A percentile compares a stretch with the other conserved stretches of the same genome.
Conservation (phyloP, 2,888 invertebrate species). For the Altica lythri region DNA sequence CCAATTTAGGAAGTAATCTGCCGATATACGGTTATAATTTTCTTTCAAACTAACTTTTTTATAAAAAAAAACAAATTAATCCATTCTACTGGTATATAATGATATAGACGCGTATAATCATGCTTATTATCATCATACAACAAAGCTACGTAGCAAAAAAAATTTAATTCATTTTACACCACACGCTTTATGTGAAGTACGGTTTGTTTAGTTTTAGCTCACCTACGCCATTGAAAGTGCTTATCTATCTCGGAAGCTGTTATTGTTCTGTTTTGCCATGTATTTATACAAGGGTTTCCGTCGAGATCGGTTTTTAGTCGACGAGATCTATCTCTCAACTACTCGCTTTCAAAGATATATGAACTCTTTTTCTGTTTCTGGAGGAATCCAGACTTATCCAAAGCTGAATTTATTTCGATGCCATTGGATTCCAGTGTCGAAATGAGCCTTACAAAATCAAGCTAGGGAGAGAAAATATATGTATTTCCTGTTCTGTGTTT, state of each 20-base stretch:
- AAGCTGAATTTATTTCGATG: constrained; percentile 26
- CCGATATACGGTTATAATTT: too few relatives aligned
- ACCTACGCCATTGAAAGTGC: constrained; percentile 26
- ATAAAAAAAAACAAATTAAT: too few relatives aligned
- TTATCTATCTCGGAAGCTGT: constrained; percentile 32
- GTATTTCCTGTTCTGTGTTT: background rate
- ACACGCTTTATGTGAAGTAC: too few relatives aligned
- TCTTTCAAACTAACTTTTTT: too few relatives aligned
- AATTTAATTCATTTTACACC: too few relatives aligned
- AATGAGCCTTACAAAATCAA: constrained; percentile 14
- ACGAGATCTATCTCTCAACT: constrained; percentile 42
- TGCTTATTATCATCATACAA: too few relatives aligned
- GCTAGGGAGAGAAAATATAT: background rate
- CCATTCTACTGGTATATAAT: too few relatives aligned
- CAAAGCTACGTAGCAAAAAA: too few relatives aligned
- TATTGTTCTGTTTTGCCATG: constrained; percentile 51
- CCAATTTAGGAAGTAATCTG: too few relatives aligned
- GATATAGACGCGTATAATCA: too few relatives aligned
- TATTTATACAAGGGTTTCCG: constrained; percentile 49
- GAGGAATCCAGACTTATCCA: constrained; percentile 18
- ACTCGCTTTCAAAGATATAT: constrained; percentile 34
- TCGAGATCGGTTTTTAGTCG: constrained; percentile 48
- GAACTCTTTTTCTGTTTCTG: constrained; percentile 30
- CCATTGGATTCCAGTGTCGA: constrained; percentile 10
- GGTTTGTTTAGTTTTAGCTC: constrained; percentile 22